Conservation (phyloP, 2,113 vertebrate species). For the Penelope pileata region DNA sequence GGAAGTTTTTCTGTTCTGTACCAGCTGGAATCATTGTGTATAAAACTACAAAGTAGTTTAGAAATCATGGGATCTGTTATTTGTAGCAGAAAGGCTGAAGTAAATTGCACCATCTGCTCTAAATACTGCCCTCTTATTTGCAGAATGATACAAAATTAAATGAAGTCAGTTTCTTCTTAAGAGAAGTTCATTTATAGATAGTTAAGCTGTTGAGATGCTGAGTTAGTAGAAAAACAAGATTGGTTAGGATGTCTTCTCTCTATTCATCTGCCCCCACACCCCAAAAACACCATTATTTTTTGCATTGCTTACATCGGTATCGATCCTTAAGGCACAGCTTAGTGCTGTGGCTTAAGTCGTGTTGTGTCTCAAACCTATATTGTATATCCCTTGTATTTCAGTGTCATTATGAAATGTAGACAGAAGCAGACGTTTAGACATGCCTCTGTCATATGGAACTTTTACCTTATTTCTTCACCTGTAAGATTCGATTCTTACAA, state of each 20-base stretch:
- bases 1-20: neutral
- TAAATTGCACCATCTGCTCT: neutral
- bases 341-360: neutral
- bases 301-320: neutral
- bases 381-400: neutral
- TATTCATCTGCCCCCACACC: neutral
- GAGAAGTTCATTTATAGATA: neutral
- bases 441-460: neutral
- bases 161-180: neutral
- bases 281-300: neutral
- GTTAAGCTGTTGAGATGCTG: neutral
- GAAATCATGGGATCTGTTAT: neutral
- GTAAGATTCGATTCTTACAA: neutral
- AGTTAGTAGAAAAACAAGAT: neutral
- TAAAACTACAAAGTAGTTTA: neutral
- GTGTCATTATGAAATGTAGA: neutral
- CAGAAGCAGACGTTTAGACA: neutral
- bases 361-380: neutral
- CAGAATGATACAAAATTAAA: neutral
- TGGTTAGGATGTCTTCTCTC: neutral
- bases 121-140: neutral
- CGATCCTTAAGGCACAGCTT: neutral
- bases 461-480: neutral
- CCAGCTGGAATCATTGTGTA: neutral
- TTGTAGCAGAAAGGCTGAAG: neutral